These are phyloP conservation scores for Drosophila aldrichi DNA, from an alignment of 2,888 invertebrate genomes.

Conservation along the genomic window DNA sequence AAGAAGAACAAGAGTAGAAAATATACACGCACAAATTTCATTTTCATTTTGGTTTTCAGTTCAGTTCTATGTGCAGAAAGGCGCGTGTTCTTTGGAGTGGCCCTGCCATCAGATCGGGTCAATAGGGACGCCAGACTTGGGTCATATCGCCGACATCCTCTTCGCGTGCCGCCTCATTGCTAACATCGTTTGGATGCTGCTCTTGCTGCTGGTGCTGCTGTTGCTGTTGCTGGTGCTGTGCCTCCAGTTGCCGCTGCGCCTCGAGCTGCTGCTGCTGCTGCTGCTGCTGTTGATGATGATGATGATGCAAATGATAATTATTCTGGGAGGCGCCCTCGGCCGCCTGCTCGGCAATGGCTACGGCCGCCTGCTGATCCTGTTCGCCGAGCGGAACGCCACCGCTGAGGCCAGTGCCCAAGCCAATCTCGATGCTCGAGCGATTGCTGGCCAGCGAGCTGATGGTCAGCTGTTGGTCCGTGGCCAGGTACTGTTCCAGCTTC, in stretches of 20 bases:
- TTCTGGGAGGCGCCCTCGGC: conserved; percentile 48
- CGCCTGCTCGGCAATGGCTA: conserved; percentile 44
- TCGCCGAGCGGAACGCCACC: conserved; percentile 59
- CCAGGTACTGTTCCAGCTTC: conserved; percentile 89
- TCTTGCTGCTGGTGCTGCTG: conserved; percentile 28
- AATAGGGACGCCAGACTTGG: conserved; percentile 92
- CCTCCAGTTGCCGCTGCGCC: conserved; percentile 82
- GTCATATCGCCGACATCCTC: conserved; percentile 85
- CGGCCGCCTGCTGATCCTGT: conserved; percentile 73
- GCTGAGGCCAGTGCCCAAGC: conserved; percentile 77
- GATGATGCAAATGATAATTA: conserved; percentile 64
- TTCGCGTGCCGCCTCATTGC: conserved; percentile 62
- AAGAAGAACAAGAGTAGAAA: background rate
- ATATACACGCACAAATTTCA: conserved; percentile 7
- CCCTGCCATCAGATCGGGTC: conserved; percentile 79
- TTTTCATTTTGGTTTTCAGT: conserved; percentile 38
- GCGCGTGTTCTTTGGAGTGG: conserved; percentile 47
- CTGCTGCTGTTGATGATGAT: conserved; percentile 48
- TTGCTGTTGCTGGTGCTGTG: conserved; percentile 23
- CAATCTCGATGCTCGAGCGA: conserved; percentile 87
- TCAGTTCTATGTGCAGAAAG: conserved; percentile 82
- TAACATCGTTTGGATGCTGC: conserved; percentile 43
- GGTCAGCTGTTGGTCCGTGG: conserved; percentile 86
- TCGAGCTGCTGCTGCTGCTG: background rate
- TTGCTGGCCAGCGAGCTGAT: conserved; percentile 86